A percentile compares a stretch with the other conserved stretches of the same genome.
phyloP scores from a whole-genome alignment of 2,797 vertebrate species.

The Eulemur rubriventer region DNA sequence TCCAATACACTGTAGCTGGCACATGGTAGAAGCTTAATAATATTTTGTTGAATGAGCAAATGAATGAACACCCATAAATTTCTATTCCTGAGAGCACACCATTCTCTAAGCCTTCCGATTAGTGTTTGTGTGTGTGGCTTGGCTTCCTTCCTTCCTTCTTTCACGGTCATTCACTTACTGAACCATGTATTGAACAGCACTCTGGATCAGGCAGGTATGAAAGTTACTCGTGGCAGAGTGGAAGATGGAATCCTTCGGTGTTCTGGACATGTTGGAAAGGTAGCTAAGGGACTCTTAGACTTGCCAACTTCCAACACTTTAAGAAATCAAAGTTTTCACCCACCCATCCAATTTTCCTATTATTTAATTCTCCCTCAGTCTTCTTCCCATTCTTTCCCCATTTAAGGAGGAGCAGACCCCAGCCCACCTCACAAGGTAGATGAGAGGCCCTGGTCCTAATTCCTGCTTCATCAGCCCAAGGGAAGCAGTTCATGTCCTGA shows the following conservation, averaged over 20 bases:
- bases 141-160: not conserved
- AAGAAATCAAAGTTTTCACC: constrained; percentile 35
- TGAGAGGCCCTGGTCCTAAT: not conserved
- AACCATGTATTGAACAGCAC: not conserved
- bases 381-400: not conserved
- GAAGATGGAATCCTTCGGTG: not conserved
- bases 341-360: not conserved
- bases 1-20: not conserved
- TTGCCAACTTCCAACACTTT: constrained; percentile 6
- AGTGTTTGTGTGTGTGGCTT: not conserved
- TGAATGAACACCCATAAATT: not conserved
- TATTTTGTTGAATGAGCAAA: not conserved
- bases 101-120: not conserved
- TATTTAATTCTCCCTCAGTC: not conserved
- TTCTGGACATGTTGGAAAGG: not conserved
- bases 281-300: not conserved
- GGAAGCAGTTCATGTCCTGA: not conserved
- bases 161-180: not conserved
- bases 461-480: not conserved
- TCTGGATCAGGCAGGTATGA: not conserved
- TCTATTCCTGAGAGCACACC: not conserved
- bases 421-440: not conserved
- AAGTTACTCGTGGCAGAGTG: not conserved
- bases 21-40: not conserved
- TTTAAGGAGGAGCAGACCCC: not conserved